These are phyloP conservation scores for Dastarcus helophoroides DNA, from an alignment of 2,888 invertebrate species.

Conservation along the genomic window DNA sequence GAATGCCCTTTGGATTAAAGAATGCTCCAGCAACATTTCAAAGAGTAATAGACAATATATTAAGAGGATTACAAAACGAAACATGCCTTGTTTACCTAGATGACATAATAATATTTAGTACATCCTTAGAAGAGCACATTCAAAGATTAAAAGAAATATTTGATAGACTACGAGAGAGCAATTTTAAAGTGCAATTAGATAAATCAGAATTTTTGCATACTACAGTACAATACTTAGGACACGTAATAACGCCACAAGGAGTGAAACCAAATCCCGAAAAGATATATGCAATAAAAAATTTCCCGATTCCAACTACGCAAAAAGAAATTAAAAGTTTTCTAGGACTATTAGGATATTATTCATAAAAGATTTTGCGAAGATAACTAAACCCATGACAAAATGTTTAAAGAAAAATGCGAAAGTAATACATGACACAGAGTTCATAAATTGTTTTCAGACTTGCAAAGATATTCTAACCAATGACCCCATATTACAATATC, in stretches of 20 bases:
- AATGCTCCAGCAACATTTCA: constrained; percentile 19
- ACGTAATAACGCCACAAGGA: constrained; percentile 12
- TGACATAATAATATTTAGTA: constrained; percentile 15
- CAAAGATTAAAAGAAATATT: constrained; percentile 15
- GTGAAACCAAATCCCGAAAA: constrained; percentile 13
- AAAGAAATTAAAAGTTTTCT: constrained; percentile 14
- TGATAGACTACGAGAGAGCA: constrained; percentile 10
- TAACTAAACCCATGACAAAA: constrained; percentile 10
- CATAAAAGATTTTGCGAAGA: constrained; percentile 13
- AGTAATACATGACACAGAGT: constrained; percentile 12
- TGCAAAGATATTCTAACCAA: constrained; percentile 9
- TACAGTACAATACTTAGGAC: constrained; percentile 13
- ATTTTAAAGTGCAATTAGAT: constrained; percentile 16
- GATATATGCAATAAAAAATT: constrained; percentile 12
- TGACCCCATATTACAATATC: constrained; percentile 12
- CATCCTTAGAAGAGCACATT: constrained; percentile 14
- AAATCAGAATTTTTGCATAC: constrained; percentile 17
- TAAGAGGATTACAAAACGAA: constrained; percentile 16
- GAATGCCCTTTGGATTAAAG: constrained; percentile 20
- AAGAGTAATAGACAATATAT: constrained; percentile 16
- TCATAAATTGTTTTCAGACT: constrained; percentile 11
- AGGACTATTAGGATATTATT: constrained; percentile 15
- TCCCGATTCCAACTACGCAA: constrained; percentile 13
- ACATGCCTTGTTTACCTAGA: constrained; percentile 15
- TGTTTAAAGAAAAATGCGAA: constrained; percentile 11